Base-by-base conservation (phyloP, 1,140 invertebrate species). In the Hylyphantes graminicola region DNA sequence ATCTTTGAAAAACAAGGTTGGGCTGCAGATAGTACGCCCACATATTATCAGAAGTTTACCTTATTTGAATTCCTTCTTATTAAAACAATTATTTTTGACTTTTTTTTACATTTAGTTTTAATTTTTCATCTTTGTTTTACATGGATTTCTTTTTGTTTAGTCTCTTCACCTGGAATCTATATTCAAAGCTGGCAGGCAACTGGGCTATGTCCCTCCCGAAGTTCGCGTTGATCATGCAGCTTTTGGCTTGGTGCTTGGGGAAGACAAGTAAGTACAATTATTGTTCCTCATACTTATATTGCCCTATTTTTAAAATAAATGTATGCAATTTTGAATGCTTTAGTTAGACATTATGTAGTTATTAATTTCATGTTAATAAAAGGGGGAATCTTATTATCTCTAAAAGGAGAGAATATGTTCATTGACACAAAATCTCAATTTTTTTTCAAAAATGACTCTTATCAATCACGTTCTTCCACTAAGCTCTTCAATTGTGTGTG, bases 211-310 rank as follows among this genome's bases (percentile, higher is more conserved):
- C 88, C 91, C 92, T 0, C 89, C 90, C 19, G 90, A 91, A 74
- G 92, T 93, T 63, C 92, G 94, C 70, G 90, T 98, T 2, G 96
- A 99, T 89, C 96, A 98, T 91, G 95, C 99, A 53, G 93, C 93
- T 15, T 99, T 99, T 90, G 98, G 98, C 21, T 95, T 99, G 10
- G 98, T 99, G 0, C 91, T 99, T 0, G 98, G 98, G 17, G 98
- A 98, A 91, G 98, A 99, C 91, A 97, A 96, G 89, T 91, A 88
- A 87, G 88, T 53, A 50, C 19, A 11, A 53, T 50, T 48, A 13
- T 68, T 50, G 0, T 65, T 7, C 63, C 12, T 59, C 57, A 3
- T 59, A 13, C 57, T 59, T 59, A 13, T 59, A 59, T 13, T 13
- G 12, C 11, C 3, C n/a, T 59, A 59, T 6, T 64, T 64, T 64